Conservation (phyloP, 2,888 invertebrate species). For the Parelbella ahira region DNA sequence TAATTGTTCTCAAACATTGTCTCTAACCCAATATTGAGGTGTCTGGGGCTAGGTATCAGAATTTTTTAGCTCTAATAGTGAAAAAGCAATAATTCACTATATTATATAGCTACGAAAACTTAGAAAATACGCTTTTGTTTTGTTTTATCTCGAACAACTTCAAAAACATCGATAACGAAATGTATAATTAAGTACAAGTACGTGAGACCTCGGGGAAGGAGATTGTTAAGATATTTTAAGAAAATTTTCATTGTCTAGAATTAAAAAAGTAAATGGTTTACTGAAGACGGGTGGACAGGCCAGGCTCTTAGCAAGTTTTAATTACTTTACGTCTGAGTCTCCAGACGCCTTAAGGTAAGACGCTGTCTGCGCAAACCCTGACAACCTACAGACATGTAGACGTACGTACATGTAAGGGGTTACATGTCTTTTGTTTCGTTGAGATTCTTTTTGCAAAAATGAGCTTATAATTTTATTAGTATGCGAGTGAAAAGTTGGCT, state of each 20-base stretch:
- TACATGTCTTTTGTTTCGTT: conserved; percentile 3
- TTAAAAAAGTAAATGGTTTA: conserved; percentile 20
- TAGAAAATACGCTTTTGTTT: too few relatives aligned
- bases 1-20: too few relatives aligned
- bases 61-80: too few relatives aligned
- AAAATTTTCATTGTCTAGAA: conserved; percentile 9
- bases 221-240: not conserved
- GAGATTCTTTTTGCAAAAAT: not conserved
- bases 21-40: too few relatives aligned
- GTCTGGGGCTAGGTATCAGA: too few relatives aligned
- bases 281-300: conserved; percentile 24
- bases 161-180: too few relatives aligned
- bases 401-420: not conserved
- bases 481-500: too few relatives aligned
- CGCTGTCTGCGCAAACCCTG: conserved; percentile 1
- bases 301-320: conserved; percentile 29
- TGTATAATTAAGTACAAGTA: too few relatives aligned
- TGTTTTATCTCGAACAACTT: too few relatives aligned
- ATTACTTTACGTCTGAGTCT: conserved; percentile 28
- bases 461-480: too few relatives aligned
- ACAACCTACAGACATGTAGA: not conserved
- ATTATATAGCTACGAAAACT: too few relatives aligned
- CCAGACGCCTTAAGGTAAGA: conserved; percentile 20
- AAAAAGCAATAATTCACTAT: too few relatives aligned
- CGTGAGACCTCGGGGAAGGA: not conserved